A percentile compares a stretch with the other conserved stretches of the same genome.
Conservation (phyloP, 1,140 invertebrate genomes). For the Gonatopus flavifemur region DNA sequence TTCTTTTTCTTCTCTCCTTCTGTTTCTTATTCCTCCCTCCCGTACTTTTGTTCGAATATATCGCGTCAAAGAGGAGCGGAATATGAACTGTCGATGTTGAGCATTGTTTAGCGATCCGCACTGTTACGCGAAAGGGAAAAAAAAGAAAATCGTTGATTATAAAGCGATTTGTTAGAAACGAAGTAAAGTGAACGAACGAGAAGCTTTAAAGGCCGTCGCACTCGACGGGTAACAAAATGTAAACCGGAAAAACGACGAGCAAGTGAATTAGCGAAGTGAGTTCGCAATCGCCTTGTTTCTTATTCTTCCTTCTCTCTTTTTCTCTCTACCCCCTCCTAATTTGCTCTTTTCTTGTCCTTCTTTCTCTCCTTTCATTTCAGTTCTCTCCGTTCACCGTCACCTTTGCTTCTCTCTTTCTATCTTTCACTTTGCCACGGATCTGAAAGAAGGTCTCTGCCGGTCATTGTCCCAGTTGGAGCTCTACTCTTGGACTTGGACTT, state of each 20-base stretch:
- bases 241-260: slow-evolving; percentile 49
- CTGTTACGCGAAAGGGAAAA: no score
- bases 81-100: no score
- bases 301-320: slow-evolving; percentile 22
- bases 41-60: no score
- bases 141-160: no score
- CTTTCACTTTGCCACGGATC: slow-evolving; percentile 37
- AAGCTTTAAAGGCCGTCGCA: slow-evolving; percentile 35
- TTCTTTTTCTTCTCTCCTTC: no score
- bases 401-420: slow-evolving; percentile 36
- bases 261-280: slow-evolving; percentile 51
- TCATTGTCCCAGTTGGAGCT: slow-evolving; percentile 56
- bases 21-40: no score
- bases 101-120: no score
- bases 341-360: slow-evolving; percentile 23
- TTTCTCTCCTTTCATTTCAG: slow-evolving; percentile 26
- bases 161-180: no score
- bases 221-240: slow-evolving; percentile 36
- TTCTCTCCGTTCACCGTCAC: slow-evolving; percentile 13
- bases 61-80: no score
- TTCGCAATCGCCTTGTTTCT: slow-evolving; percentile 31
- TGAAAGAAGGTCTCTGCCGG: slow-evolving; percentile 58
- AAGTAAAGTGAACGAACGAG: no score
- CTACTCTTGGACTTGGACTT: slow-evolving; percentile 45
- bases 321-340: background rate